Conservation (phyloP, 2,113 vertebrate genomes). For the Proteles cristata region DNA sequence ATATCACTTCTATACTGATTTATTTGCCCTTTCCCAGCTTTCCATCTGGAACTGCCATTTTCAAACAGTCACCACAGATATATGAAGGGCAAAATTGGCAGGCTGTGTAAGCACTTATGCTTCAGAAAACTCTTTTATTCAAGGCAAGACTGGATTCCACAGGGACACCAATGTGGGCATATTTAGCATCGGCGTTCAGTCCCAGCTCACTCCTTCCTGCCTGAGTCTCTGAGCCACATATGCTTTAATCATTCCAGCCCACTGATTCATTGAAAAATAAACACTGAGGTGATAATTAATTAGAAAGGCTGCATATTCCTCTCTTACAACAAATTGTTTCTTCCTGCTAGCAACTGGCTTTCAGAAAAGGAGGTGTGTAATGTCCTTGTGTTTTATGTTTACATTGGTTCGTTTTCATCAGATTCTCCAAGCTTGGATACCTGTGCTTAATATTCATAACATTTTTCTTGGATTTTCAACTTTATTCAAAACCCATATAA, state of each 20-base stretch:
- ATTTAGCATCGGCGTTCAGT: background rate
- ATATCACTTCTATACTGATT: background rate
- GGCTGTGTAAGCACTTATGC: background rate
- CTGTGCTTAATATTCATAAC: conserved; percentile 57
- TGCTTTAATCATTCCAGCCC: conserved; percentile 58
- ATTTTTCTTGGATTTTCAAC: conserved; percentile 74
- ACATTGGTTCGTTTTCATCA: conserved; percentile 54
- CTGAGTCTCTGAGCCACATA: background rate
- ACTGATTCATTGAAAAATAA: conserved; percentile 69
- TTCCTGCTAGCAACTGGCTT: conserved; percentile 51
- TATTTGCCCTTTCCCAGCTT: background rate
- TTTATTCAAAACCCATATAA: conserved; percentile 62
- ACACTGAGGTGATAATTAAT: conserved; percentile 76
- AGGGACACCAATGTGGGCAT: background rate
- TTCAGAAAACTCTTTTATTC: background rate
- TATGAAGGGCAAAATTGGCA: background rate
- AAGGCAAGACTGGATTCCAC: background rate
- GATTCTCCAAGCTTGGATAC: conserved; percentile 60
- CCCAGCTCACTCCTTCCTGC: background rate
- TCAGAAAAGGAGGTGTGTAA: conserved; percentile 12
- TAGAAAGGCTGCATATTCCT: conserved; percentile 60
- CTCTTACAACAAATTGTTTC: conserved; percentile 15
- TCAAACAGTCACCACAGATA: background rate
- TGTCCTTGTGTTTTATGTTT: conserved; percentile 30
- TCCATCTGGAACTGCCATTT: conserved; percentile 35